Evolutionary conservation across 2,113 vertebrate species (phyloP).

Genomic region (Dicerorhinus sumatrensis): DNA sequence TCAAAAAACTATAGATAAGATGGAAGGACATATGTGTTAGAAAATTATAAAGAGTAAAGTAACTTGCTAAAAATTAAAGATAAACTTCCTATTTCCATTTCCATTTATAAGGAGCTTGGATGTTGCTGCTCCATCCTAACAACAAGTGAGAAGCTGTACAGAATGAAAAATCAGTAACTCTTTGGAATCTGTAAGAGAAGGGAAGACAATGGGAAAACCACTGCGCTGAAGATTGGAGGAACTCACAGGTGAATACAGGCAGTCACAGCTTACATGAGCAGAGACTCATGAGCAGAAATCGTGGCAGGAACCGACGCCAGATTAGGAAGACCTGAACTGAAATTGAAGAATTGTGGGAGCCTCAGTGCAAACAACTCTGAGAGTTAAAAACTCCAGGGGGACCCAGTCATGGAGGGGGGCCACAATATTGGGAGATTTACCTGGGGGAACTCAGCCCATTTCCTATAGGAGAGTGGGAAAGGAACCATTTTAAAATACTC

Average conservation of each 20-base stretch:
- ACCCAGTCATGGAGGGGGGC: neutral
- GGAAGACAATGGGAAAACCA: neutral
- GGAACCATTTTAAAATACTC: neutral
- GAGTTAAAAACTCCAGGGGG: neutral
- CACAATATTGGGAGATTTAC: neutral
- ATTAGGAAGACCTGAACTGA: neutral
- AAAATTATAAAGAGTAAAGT: neutral
- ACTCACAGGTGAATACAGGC: neutral
- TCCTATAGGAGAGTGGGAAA: neutral
- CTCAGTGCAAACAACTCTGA: neutral
- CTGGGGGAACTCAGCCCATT: neutral
- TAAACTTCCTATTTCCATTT: neutral
- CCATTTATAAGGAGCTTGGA: neutral
- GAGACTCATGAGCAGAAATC: rapidly evolving
- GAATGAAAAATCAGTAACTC: neutral
- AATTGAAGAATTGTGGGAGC: neutral
- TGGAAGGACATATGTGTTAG: neutral
- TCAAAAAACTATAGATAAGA: neutral
- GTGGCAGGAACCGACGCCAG: neutral
- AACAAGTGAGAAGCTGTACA: neutral
- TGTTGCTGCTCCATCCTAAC: neutral
- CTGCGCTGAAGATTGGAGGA: neutral
- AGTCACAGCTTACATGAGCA: neutral
- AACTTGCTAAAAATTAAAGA: slow-evolving; percentile 16
- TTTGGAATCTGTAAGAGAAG: neutral